Conservation (phyloP, 2,113 vertebrate genomes). For the Entelurus aequoreus region DNA sequence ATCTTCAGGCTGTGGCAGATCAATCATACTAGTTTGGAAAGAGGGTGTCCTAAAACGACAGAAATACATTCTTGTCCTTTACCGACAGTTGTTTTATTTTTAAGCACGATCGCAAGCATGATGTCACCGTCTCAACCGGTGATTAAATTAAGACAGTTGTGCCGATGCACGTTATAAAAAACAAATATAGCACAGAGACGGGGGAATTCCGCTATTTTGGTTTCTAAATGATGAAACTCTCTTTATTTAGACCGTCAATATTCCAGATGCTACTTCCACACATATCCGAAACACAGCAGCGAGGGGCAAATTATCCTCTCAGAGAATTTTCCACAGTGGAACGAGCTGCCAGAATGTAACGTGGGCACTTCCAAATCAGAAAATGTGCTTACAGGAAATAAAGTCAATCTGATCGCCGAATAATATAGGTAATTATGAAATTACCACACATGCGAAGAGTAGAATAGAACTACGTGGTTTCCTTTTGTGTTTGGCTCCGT, state of each 20-base stretch:
- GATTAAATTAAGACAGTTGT: neutral
- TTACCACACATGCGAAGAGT: neutral
- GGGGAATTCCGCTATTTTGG: neutral
- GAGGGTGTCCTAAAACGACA: constrained; percentile 41
- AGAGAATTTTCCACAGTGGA: neutral
- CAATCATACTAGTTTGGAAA: constrained; percentile 32
- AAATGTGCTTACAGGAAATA: neutral
- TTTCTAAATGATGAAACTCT: neutral
- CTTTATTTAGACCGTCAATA: neutral
- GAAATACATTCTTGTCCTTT: neutral
- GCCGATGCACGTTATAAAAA: neutral
- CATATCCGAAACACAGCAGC: neutral
- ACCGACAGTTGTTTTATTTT: neutral
- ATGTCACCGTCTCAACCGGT: neutral
- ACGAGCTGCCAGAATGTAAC: constrained; percentile 14
- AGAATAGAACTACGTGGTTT: constrained; percentile 15
- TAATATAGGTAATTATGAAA: constrained; percentile 4
- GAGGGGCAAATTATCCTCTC: neutral
- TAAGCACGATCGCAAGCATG: neutral
- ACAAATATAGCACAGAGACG: neutral
- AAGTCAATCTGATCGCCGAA: constrained; percentile 10
- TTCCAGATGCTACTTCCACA: neutral
- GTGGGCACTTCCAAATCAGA: constrained; percentile 16
- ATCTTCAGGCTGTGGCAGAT: constrained; percentile 43
- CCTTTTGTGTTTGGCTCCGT: constrained; percentile 10